Evolutionary conservation across 2,888 invertebrate genomes (phyloP).

Genomic region (Eupithecia subumbrata): DNA sequence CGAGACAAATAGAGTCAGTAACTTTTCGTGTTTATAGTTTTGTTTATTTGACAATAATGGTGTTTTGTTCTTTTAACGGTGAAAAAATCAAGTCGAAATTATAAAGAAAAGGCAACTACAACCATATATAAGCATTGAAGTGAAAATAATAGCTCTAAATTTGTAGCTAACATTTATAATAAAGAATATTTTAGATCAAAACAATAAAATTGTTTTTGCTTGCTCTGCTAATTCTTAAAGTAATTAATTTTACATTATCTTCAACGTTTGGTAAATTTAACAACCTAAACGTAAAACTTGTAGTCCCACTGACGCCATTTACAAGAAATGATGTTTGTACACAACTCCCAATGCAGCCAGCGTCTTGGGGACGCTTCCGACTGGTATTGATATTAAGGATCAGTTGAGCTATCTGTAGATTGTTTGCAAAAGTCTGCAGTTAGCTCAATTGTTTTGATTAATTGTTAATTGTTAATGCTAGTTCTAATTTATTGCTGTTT

Average conservation of each 20-base stretch:
- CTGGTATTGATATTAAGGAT: no score
- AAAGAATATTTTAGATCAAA: not conserved
- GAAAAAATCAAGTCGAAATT: not conserved
- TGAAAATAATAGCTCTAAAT: not conserved
- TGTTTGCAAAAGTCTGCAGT: no score
- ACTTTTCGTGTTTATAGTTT: not conserved
- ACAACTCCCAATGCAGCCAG: no score
- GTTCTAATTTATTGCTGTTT: no score
- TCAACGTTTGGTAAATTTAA: no score
- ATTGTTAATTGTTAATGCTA: no score
- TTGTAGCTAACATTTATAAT: not conserved
- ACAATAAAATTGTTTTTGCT: not conserved
- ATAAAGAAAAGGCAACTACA: not conserved
- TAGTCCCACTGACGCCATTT: no score
- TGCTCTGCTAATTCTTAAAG: not conserved
- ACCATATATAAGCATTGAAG: not conserved
- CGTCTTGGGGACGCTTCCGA: no score
- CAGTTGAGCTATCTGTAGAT: no score
- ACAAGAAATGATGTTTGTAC: no score
- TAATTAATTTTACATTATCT: not conserved
- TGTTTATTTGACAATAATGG: conserved; percentile 12
- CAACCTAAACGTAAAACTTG: no score
- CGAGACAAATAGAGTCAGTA: conserved; percentile 4
- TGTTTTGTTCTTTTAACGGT: conserved; percentile 3
- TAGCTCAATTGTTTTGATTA: no score